Evolutionary conservation across 2,113 vertebrate genomes (phyloP), one percentile per base, ranked within the genome.

Genomic region (Taxidea taxus): DNA sequence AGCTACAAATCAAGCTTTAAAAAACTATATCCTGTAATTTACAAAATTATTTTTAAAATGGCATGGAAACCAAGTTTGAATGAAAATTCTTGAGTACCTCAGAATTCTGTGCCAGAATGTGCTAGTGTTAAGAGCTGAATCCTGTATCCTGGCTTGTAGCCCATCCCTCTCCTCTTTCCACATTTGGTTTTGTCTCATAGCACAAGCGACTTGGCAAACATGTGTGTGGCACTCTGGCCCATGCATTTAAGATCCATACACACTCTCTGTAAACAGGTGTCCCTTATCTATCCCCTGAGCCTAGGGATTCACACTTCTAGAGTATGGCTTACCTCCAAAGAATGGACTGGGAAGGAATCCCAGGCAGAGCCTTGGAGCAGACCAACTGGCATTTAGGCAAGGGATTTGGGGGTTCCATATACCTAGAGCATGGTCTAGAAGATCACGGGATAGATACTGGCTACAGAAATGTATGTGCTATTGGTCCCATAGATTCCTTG

Each of bases 1-100:
- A 81, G 16, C 8, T 96, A 81, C 9, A 97, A 60, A 68, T 47
- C 37, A 93, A 68, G 7, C 12, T 92, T 58, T 16, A 74, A 84
- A 78, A 82, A 60, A 74, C 4, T 66, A 10, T 78, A 21, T 80
- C 3, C 49, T 90, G 70, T 83, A 56, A 96, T 37, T 95, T 81
- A 68, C 2, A 84, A 92, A 90, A 29, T 81, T 92, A 54, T 70
- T 94, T 77, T 83, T 56, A 89, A 58, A 88, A 81, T 87, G 31
- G 5, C 51, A 25, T 42, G 15, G 20, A 94, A 87, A 29, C n/a
- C 42, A 93, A 66, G 20, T 83, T 92, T 97, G 68, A 95, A 89
- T 89, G 54, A 81, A 66, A 87, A 89, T 96, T 56, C 44, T 29
- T 87, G 20, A 39, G 12, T 74, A 42, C 31, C 49, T 86, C 31